These are phyloP conservation scores for Uromys caudimaculatus DNA, from an alignment of 2,797 vertebrate genomes.

Conservation along the genomic window DNA sequence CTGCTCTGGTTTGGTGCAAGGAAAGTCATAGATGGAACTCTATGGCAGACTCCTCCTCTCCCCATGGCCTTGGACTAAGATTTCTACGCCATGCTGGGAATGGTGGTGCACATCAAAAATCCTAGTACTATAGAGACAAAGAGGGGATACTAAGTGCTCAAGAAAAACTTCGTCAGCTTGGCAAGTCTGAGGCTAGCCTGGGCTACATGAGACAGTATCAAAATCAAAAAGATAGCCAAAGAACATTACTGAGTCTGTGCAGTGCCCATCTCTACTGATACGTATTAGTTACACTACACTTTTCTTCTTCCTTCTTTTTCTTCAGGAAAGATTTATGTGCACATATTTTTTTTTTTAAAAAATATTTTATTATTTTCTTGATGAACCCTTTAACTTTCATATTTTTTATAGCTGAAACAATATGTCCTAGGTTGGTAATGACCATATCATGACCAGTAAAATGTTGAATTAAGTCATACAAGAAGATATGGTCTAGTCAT, in stretches of 20 bases:
- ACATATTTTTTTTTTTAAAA: not conserved
- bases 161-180: not conserved
- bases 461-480: not conserved
- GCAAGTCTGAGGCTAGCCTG: not conserved
- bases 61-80: not conserved
- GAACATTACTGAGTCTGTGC: not conserved
- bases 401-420: not conserved
- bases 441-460: not conserved
- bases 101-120: accelerated
- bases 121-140: too few relatives aligned
- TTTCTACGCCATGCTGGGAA: not conserved
- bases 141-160: not conserved
- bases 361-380: not conserved
- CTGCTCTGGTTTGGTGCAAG: not conserved
- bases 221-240: not conserved
- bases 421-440: not conserved
- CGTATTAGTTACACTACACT: not conserved
- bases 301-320: not conserved
- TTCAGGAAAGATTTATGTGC: not conserved
- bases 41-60: not conserved
- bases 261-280: not conserved
- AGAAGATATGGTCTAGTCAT: not conserved
- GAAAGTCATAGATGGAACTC: not conserved
- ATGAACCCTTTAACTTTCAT: not conserved
- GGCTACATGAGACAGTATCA: not conserved